Percentiles rank a stretch among this genome's conserved stretches.
Evolutionary conservation across 2,113 vertebrate species (phyloP).

Genomic region (Tympanuchus pallidicinctus): DNA sequence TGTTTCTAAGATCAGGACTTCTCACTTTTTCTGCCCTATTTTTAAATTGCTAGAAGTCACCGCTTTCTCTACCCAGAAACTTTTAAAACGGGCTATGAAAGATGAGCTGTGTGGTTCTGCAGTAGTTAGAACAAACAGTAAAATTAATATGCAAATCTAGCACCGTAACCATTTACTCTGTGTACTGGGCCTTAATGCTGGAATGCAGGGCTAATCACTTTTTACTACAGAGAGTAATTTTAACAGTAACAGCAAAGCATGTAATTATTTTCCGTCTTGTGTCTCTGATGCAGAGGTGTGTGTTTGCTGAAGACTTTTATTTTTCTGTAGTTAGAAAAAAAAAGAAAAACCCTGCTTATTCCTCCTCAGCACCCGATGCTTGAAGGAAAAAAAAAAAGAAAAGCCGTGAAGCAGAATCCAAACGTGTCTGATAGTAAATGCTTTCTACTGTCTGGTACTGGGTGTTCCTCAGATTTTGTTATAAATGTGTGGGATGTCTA

Average conservation of each 20-base stretch:
- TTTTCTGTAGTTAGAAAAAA: background rate
- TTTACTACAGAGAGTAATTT: background rate
- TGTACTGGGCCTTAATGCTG: background rate
- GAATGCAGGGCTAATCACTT: background rate
- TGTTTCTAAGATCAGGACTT: background rate
- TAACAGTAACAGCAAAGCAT: background rate
- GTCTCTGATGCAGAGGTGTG: background rate
- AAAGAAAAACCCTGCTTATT: background rate
- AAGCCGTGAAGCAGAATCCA: background rate
- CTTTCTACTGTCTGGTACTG: background rate
- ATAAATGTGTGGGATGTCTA: background rate
- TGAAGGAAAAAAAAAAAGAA: background rate
- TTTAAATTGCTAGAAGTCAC: background rate
- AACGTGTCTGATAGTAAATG: background rate
- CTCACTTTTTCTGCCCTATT: background rate
- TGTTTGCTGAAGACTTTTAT: background rate
- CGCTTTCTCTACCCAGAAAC: background rate
- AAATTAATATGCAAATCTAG: background rate
- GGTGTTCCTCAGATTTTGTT: background rate
- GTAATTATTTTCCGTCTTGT: background rate
- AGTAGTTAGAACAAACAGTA: background rate
- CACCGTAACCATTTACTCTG: background rate
- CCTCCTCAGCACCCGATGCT: background rate
- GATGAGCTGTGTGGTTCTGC: background rate
- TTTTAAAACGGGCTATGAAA: background rate